Percentiles rank a stretch among this genome's conserved stretches.
phyloP scores from a whole-genome alignment of 2,888 invertebrate species.

The Cacoxenus indagator region DNA sequence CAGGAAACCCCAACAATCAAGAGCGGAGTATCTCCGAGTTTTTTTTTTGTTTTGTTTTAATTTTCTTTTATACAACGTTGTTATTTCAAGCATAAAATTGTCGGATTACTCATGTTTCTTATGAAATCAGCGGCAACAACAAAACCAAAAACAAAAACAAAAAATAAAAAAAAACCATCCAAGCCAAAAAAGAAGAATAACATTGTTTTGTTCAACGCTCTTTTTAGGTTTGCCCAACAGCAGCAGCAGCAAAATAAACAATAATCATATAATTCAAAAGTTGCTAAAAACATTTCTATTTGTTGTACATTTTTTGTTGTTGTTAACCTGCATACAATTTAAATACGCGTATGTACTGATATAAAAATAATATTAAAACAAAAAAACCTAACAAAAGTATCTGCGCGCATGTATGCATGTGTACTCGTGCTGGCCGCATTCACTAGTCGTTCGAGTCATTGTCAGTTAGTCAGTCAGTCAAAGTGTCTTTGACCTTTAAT shows the following conservation, averaged over 20 bases:
- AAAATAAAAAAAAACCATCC: neutral
- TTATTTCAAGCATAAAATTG: conserved; percentile 14
- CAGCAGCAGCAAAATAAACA: neutral
- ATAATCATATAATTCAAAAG: neutral
- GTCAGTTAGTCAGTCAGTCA: conserved; percentile 6
- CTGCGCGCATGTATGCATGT: neutral
- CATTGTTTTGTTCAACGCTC: neutral
- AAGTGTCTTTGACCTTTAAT: conserved; percentile 18
- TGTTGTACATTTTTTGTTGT: conserved; percentile 1
- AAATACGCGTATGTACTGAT: neutral
- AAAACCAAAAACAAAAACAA: neutral
- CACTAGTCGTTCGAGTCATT: neutral
- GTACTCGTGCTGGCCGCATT: neutral
- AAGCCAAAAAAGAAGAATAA: neutral
- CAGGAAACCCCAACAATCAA: no score
- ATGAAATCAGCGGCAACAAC: conserved; percentile 1
- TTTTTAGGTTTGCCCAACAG: neutral
- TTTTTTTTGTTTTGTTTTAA: neutral
- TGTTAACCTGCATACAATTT: conserved; percentile 13
- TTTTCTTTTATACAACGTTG: neutral
- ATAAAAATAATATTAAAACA: no score
- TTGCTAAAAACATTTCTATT: neutral
- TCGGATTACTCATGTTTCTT: conserved; percentile 17
- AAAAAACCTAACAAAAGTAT: no score
- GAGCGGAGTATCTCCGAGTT: no score